A percentile compares a stretch with the other conserved stretches of the same genome.
phyloP scores from a whole-genome alignment of 2,113 vertebrate species.

The Gymnorhina tibicen region DNA sequence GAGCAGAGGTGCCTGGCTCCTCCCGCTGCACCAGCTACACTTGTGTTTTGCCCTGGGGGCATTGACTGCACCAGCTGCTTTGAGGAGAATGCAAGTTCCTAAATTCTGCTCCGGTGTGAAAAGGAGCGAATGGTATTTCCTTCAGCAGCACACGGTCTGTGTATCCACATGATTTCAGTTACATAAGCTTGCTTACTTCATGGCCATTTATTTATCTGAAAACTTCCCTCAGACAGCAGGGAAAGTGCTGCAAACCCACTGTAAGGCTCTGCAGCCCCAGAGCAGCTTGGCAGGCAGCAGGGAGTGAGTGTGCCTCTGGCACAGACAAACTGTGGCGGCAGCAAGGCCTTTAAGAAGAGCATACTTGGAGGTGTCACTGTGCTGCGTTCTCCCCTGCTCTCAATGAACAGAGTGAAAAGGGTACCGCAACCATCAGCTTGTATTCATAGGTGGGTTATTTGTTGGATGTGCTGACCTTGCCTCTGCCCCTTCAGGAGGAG shows the following conservation, averaged over 20 bases:
- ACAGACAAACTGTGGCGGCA: background rate
- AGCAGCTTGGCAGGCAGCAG: background rate
- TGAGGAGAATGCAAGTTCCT: background rate
- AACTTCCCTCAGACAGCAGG: background rate
- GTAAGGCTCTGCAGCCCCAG: background rate
- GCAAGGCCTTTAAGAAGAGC: background rate
- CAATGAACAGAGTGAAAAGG: background rate
- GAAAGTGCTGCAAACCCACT: background rate
- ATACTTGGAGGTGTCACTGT: background rate
- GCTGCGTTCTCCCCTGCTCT: background rate
- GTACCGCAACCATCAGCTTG: background rate
- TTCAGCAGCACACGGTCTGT: background rate
- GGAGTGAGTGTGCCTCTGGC: background rate
- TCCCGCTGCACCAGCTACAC: background rate
- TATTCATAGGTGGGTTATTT: background rate
- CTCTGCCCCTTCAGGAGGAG: constrained; percentile 49
- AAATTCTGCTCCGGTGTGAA: background rate
- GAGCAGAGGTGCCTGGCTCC: background rate
- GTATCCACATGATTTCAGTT: background rate
- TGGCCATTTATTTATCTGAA: constrained; percentile 14
- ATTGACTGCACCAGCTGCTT: background rate
- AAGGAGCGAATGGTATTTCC: background rate
- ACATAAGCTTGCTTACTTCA: background rate
- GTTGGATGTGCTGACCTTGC: constrained; percentile 37
- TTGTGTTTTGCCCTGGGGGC: background rate